A percentile compares a stretch with the other conserved stretches of the same genome.
These are phyloP conservation scores for Euzetes globulus DNA, from an alignment of 2,888 invertebrate species.

Conservation along the genomic window DNA sequence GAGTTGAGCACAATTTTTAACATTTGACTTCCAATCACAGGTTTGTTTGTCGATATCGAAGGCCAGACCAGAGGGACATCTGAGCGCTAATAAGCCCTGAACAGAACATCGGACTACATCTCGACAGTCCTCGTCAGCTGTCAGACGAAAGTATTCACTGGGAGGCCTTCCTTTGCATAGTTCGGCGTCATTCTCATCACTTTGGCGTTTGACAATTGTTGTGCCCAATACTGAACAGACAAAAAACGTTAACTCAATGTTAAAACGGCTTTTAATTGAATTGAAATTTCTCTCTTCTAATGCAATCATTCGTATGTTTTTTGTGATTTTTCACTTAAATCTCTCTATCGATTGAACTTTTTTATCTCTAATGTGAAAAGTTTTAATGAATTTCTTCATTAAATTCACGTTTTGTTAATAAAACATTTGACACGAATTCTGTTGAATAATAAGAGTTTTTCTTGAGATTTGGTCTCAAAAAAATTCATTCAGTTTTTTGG, in stretches of 20 bases:
- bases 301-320: neutral
- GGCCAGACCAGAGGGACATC: slow-evolving; percentile 80
- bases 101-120: slow-evolving; percentile 74
- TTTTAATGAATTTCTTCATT: neutral
- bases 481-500: neutral
- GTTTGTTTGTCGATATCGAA: slow-evolving; percentile 91
- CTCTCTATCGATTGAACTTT: neutral
- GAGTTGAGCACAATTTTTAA: slow-evolving; percentile 85
- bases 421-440: neutral
- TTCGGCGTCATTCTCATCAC: slow-evolving; percentile 59
- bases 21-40: slow-evolving; percentile 93
- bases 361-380: neutral
- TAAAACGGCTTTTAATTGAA: too few species aligned
- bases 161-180: slow-evolving; percentile 78
- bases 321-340: neutral
- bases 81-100: slow-evolving; percentile 70
- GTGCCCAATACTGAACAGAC: neutral
- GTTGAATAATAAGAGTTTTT: neutral
- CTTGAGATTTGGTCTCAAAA: neutral
- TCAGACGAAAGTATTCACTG: slow-evolving; percentile 82
- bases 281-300: too few species aligned
- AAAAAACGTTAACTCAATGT: neutral
- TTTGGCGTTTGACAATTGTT: slow-evolving; percentile 53
- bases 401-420: neutral
- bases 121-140: slow-evolving; percentile 76